phyloP scores from a whole-genome alignment of 2,797 vertebrate species.

The Ceyx erithaca region DNA sequence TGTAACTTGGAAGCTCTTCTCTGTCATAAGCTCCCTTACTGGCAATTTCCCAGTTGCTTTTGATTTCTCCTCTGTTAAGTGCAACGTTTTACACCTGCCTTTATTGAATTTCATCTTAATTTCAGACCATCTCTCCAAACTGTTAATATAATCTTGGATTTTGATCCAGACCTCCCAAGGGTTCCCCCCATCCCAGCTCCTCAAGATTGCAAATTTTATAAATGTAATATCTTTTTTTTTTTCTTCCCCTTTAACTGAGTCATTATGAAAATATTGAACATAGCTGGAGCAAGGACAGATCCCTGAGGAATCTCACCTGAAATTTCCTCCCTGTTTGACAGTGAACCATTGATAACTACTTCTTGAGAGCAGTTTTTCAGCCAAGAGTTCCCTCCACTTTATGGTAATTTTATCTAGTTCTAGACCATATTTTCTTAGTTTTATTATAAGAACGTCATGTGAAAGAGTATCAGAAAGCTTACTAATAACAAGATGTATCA shows the following conservation, averaged over 20 bases:
- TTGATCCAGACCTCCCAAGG: constrained; percentile 61
- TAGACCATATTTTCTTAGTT: constrained; percentile 48
- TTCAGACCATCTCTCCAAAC: constrained; percentile 62
- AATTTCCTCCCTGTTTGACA: constrained; percentile 3
- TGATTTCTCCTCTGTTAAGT: constrained; percentile 17
- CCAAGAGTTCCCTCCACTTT: constrained; percentile 14
- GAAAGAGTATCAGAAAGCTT: constrained; percentile 35
- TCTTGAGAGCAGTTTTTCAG: constrained; percentile 38
- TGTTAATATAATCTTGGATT: constrained; percentile 55
- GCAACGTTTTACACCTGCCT: constrained; percentile 6
- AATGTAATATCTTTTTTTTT: constrained; percentile 43
- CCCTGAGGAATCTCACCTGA: constrained; percentile 61
- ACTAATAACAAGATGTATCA: constrained; percentile 25
- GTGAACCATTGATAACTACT: constrained; percentile 27
- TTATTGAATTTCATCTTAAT: constrained; percentile 70
- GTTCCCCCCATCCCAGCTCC: constrained; percentile 34
- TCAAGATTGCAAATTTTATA: constrained; percentile 57
- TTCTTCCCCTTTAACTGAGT: constrained; percentile 43
- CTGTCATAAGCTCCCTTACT: not conserved
- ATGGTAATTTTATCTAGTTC: constrained; percentile 46
- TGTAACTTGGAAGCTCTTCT: not conserved
- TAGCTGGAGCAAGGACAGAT: constrained; percentile 58
- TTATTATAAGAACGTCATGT: constrained; percentile 8
- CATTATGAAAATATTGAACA: constrained; percentile 71
- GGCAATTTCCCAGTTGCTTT: constrained; percentile 19